Evolutionary conservation across 2,113 vertebrate species (phyloP).

Genomic region (Columba janthina): DNA sequence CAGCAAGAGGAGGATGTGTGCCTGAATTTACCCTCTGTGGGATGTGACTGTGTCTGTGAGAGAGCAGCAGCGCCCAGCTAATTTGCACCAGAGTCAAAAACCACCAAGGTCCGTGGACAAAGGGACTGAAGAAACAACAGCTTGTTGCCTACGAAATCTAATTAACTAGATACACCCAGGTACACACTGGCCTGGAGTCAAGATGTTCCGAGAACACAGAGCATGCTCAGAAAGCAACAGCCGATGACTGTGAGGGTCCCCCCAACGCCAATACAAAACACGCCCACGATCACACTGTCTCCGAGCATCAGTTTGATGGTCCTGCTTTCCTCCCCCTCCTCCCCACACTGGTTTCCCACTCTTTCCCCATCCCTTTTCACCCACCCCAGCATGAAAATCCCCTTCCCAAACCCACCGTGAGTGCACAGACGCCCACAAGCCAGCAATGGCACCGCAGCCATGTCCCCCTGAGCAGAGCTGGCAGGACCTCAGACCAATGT

Average conservation of each 20-base stretch:
- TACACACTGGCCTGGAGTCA: rapidly evolving
- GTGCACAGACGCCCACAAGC: rapidly evolving
- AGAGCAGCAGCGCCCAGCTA: rapidly evolving
- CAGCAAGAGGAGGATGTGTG: neutral
- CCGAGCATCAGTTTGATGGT: rapidly evolving
- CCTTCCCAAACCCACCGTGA: rapidly evolving
- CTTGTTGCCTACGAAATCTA: neutral
- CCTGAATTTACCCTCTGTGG: neutral
- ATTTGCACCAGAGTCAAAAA: neutral
- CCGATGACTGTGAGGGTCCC: neutral
- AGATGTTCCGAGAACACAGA: neutral
- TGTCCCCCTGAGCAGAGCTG: neutral
- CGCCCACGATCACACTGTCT: rapidly evolving
- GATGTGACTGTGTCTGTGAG: rapidly evolving
- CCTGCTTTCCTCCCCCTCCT: neutral
- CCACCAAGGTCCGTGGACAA: rapidly evolving
- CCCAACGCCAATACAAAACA: neutral
- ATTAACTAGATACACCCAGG: rapidly evolving
- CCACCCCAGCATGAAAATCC: neutral
- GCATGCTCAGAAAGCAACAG: neutral
- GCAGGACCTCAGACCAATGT: neutral
- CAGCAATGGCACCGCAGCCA: neutral
- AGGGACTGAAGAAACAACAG: neutral
- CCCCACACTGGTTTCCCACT: rapidly evolving
- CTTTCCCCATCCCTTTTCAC: neutral